Evolutionary conservation across 2,113 vertebrate species (phyloP), one percentile per base, ranked within the genome.

Genomic region (Solea solea): DNA sequence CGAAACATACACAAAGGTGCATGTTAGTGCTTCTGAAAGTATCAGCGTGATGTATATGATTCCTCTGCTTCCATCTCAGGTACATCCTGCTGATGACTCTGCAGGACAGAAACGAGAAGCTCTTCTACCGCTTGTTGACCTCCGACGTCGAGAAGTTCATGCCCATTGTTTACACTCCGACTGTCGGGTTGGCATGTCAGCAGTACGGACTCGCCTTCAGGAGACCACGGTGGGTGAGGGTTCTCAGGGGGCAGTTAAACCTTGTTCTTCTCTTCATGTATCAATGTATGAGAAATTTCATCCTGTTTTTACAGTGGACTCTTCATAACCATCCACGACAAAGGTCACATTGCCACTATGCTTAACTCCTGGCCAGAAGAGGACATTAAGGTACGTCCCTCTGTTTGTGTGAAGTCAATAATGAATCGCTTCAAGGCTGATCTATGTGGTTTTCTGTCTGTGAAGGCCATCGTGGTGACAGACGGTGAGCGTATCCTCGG

Each of bases 281-380:
- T 45, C 3, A 4, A 10, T 45, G 8, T 45, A 5, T 13, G 3
- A 13, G 8, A 9, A 45, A 45, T 5, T 45, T 2, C 3, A 45
- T 13, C 44, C 44, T 45, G 9, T 14, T 13, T 78, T 88, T 91
- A 87, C 76, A 95, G 95, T 76, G 97, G 98, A 10, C 93, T 99
- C 73, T 99, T 99, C 84, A 98, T 99, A 86, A 99, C 97, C 83
- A 95, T 99, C 88, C 98, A 99, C 53, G 98, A 99, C 84, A 95
- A 92, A 86, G 98, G 97, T 46, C 98, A 99, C 87, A 93, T 99
- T 63, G 95, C 96, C 85, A 96, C 96, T 51, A 90, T 99, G 95
- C 94, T 99, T 60, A 96, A 97, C 90, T 97, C 98, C 69, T 99
- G 98, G 98, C 97, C 97, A 45, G 96, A 96, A 88, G 95, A 98